Base-by-base conservation (phyloP, 53 echinoderm and acorn worm species). In the Patiria pectinifera region DNA sequence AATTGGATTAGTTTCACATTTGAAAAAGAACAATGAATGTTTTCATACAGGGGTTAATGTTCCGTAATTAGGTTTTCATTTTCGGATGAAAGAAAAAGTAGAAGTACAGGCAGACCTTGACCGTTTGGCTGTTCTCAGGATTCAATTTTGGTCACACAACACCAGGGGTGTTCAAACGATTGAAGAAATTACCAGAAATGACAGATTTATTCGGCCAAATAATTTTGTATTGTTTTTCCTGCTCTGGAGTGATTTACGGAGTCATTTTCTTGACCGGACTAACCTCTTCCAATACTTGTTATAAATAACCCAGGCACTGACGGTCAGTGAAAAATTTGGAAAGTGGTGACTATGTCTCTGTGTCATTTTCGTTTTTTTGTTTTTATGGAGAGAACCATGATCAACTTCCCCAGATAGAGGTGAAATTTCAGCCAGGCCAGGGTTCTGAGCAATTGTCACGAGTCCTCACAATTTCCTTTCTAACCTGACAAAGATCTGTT, bases 141-240 rank as follows among this genome's bases (percentile, higher is more conserved):
- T 74, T 23, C 74, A 15, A 74, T 74, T 74, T 72, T 22, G 21
- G 24, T 72, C 72, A 72, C 4, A 24, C 74, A 24, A 74, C 2
- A 74, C 74, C 3, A 74, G 18, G 18, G 19, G 26, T 24, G 24
- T 74, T 74, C 74, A 74, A 78, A 11, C 26, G 47, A 78, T 10
- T 45, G 45, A 78, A 44, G 4, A 78, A 78, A 78, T 45, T 18
- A 78, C 15, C 79, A 78, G 45, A 45, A 78, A 78, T 78, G 79
- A 78, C 11, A 45, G 79, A 78, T 78, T 47, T 45, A 47, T 45
- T 78, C 18, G 24, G 45, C 47, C 14, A 77, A 77, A 77, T 77
- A 77, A 25, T 77, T 43, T 3, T 26, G 43, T 35, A 44, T 77
- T 77, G 25, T 77, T 77, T 26, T 44, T 35, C 26, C 24, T 18